phyloP scores from a whole-genome alignment of 2,797 vertebrate species.

The Heteromormyrus szaboi region DNA sequence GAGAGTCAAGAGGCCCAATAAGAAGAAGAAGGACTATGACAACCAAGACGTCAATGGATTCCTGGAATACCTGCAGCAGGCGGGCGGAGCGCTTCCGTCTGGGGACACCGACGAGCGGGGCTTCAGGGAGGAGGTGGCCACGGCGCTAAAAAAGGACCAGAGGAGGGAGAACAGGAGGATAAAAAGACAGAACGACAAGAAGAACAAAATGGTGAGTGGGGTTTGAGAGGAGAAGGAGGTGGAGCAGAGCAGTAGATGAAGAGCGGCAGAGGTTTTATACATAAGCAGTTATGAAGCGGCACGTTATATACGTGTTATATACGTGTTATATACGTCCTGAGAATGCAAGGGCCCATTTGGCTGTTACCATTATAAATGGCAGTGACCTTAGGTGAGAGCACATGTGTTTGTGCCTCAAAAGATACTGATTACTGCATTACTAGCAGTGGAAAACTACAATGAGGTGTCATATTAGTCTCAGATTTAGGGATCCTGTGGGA shows the following conservation, averaged over 20 bases:
- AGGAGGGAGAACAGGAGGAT: conserved; percentile 74
- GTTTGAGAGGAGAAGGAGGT: background rate
- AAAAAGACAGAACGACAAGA: conserved; percentile 75
- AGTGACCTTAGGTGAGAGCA: background rate
- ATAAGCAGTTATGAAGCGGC: background rate
- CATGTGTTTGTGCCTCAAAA: background rate
- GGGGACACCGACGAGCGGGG: conserved; percentile 25
- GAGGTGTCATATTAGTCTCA: background rate
- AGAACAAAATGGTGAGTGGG: conserved; percentile 73
- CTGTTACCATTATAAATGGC: background rate
- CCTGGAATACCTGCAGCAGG: conserved; percentile 63
- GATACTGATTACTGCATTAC: background rate
- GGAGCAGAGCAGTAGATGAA: background rate
- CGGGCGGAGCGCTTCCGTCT: conserved; percentile 31
- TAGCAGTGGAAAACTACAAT: background rate
- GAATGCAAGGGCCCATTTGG: background rate
- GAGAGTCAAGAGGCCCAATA: conserved; percentile 53
- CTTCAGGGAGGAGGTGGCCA: conserved; percentile 52
- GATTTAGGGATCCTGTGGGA: background rate
- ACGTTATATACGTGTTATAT: background rate
- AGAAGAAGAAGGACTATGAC: conserved; percentile 67
- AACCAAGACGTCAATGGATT: conserved; percentile 85
- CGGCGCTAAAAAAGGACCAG: conserved; percentile 68
- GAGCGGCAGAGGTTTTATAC: background rate
- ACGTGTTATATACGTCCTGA: background rate